phyloP scores from a whole-genome alignment of 2,888 invertebrate genomes.

The Latrodectus elegans region DNA sequence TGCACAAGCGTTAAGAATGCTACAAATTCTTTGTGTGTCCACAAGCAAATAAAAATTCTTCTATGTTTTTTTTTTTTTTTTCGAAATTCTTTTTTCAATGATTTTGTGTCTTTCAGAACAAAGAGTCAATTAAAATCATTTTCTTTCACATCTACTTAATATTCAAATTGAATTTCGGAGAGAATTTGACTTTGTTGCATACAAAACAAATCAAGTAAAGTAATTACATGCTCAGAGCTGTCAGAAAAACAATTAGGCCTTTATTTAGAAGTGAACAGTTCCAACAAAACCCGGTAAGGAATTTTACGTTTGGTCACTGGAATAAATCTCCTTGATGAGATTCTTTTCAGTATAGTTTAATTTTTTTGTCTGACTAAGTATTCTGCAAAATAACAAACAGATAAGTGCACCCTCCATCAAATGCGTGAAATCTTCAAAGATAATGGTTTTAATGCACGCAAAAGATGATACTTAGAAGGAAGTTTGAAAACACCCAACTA shows the following conservation, averaged over 20 bases:
- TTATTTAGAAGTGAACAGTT: background rate
- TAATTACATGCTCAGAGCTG: conserved; percentile 43
- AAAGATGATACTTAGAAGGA: background rate
- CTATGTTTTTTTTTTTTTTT: too few species aligned
- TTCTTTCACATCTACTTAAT: conserved; percentile 39
- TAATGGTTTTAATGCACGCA: conserved; percentile 27
- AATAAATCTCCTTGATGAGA: background rate
- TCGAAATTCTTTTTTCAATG: too few species aligned
- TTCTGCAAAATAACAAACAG: background rate
- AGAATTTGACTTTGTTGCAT: conserved; percentile 36
- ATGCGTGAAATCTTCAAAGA: background rate
- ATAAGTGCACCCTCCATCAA: background rate
- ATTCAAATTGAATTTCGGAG: conserved; percentile 57
- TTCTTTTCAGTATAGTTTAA: background rate
- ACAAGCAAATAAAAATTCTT: too few species aligned
- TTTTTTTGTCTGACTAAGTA: too few species aligned
- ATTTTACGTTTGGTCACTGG: conserved; percentile 32
- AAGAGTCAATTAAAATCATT: conserved; percentile 40
- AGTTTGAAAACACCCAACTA: too few species aligned
- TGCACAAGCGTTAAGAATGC: too few species aligned
- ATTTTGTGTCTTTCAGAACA: conserved; percentile 1
- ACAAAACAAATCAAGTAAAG: conserved; percentile 52
- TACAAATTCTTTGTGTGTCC: too few species aligned
- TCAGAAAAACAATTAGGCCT: conserved; percentile 59
- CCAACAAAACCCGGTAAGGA: conserved; percentile 35